Evolutionary conservation across 2,797 vertebrate species (phyloP), one percentile per base, ranked within the genome.

Genomic region (Tangara arthus): DNA sequence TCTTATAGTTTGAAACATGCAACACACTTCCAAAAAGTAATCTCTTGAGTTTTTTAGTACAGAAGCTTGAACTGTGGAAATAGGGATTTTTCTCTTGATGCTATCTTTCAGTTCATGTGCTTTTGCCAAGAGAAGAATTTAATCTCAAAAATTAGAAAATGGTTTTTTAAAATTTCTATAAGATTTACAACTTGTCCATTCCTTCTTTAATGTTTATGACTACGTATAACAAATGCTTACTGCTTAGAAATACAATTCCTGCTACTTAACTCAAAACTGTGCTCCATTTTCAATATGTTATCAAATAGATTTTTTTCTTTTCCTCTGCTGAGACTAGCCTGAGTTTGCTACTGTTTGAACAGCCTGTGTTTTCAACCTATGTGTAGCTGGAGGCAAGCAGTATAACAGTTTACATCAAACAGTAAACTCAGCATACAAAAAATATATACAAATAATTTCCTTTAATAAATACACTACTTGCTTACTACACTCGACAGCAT

Each of bases 371-470:
- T 73, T 44, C 70, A 55, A 44, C 32, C 56, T 15, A 24, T 28
- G 14, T 9, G 21, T 52, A 83, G 35, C 80, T 81, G 34, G 19
- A 91, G 75, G 44, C 75, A 93, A 69, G 57, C 18, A 60, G 6
- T 90, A 32, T 84, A 84, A 71, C 50, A 64, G 75, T 88, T 92
- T 84, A 75, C 82, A 84, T 83, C 82, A 96, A 95, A 75, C 86
- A 94, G 86, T 80, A 92, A 95, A 80, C 22, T 94, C 82, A 80
- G 78, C 72, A 82, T 78, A 91, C 88, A 41, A 91, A 94, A 94
- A 87, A 79, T 55, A 44, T n/a, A 78, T 28, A 76, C 59, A 72
- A 88, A 90, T 26, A 71, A 77, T 81, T 89, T 94, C 81, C 89
- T 94, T 96, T 92, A 59, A 50, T 84, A 89, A 97, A 84, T 41